A percentile compares a stretch with the other conserved stretches of the same genome.
These are phyloP conservation scores for Tinea pellionella DNA, from an alignment of 2,888 invertebrate species.

Conservation along the genomic window DNA sequence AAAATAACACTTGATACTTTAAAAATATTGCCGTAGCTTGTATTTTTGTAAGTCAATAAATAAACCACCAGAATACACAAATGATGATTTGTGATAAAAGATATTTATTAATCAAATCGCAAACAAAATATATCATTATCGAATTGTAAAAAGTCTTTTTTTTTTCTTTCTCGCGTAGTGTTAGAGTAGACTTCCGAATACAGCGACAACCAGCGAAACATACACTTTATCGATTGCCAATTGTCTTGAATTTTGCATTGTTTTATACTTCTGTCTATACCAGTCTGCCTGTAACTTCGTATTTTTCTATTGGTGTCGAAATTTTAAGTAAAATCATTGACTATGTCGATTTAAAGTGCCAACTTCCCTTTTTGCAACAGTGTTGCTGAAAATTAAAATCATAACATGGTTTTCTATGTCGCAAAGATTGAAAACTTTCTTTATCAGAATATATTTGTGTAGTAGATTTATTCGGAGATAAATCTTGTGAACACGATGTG, in stretches of 20 bases:
- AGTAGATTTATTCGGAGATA: constrained; percentile 31
- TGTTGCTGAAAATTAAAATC: too few relatives aligned
- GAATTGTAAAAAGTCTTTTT: not conserved
- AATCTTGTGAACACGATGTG: constrained; percentile 39
- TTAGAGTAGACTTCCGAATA: not conserved
- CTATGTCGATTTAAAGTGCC: too few relatives aligned
- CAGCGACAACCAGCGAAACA: not conserved
- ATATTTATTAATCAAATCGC: constrained; percentile 3
- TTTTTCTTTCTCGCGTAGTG: not conserved
- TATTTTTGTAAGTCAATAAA: too few relatives aligned
- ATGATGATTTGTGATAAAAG: not conserved
- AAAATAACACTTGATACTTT: too few relatives aligned
- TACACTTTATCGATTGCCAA: too few relatives aligned
- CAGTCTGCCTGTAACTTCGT: too few relatives aligned
- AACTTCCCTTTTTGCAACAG: too few relatives aligned
- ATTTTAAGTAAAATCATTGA: too few relatives aligned
- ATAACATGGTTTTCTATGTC: not conserved
- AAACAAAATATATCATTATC: not conserved
- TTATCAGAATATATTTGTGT: constrained; percentile 5
- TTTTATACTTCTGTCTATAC: too few relatives aligned
- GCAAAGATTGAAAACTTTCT: not conserved
- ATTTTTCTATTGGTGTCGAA: too few relatives aligned
- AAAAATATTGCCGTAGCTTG: not conserved
- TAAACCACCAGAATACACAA: not conserved
- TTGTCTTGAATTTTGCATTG: too few relatives aligned